A percentile compares a stretch with the other conserved stretches of the same genome.
These are phyloP conservation scores for Caenorhabditis auriculariae DNA, from an alignment of 2,888 invertebrate genomes.

Conservation along the genomic window DNA sequence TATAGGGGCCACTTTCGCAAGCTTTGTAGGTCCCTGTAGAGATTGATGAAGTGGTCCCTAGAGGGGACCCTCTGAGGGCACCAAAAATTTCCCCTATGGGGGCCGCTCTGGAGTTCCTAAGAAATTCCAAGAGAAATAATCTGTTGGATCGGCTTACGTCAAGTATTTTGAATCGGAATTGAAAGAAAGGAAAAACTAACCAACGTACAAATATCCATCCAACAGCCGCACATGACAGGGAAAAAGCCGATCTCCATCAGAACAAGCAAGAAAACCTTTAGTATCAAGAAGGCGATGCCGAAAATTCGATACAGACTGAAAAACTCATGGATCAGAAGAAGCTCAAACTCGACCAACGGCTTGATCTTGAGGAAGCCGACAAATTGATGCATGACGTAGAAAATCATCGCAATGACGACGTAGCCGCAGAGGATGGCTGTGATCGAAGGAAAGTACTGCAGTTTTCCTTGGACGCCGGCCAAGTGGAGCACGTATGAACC, in stretches of 20 bases:
- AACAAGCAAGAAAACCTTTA: conserved; percentile 82
- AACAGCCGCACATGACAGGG: conserved; percentile 96
- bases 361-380: conserved; percentile 80
- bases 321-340: neutral
- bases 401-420: conserved; percentile 79
- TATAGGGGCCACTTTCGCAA: too few species aligned
- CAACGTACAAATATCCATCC: conserved; percentile 95
- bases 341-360: conserved; percentile 71
- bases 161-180: too few species aligned
- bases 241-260: conserved; percentile 96
- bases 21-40: too few species aligned
- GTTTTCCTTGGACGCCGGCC: conserved; percentile 72
- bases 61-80: too few species aligned
- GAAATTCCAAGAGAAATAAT: too few species aligned
- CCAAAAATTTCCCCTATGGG: too few species aligned
- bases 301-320: conserved; percentile 65
- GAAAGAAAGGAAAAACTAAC: conserved; percentile 56
- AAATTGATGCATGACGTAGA: conserved; percentile 82
- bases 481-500: conserved; percentile 81
- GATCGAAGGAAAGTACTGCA: conserved; percentile 70
- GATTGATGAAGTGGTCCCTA: too few species aligned
- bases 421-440: conserved; percentile 71
- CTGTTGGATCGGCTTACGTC: too few species aligned
- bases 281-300: conserved; percentile 73
- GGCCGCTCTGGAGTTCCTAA: too few species aligned